Base-by-base conservation (phyloP, 2,888 invertebrate species). In the Athalia rosae region DNA sequence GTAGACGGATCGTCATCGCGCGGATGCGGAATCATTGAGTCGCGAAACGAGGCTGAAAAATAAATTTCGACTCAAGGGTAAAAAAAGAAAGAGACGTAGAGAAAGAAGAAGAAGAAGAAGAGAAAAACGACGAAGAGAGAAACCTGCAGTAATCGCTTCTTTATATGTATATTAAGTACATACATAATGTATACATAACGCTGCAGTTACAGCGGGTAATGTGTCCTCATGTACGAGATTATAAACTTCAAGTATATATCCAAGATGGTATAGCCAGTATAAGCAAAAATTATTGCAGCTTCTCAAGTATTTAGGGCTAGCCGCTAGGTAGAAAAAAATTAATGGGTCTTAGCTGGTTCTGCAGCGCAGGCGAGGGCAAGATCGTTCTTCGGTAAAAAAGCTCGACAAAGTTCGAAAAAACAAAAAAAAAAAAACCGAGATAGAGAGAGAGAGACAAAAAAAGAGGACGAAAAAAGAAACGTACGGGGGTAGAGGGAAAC, bases 251-350 rank as follows among this genome's bases (percentile, higher is more conserved):
- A 13, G 47, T 15, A 47, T 58, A 64, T 64, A 28, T 64, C 47
- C 45, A n/a, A 15, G 43, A 47, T 45, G n/a, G 41, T 43, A 11
- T 45, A 41, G 62, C 43, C 28, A 11, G 43, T 9, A 43, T 11
- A n/a, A 53, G 28, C 6, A 67, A 41, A 48, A 67, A 53, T 67
- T 67, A 71, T 56, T 58, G 13, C 56, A 59, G 43, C 71, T 71
- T 4, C 15, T 58, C 1, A n/a, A 71, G 45, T 58, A 59, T 71
- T 71, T 71, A 71, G 58, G 47, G 15, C 45, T 58, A 45, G 45
- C 71, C 45, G 58, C 28, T 59, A 59, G 58, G 43, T 47, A 11
- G 69, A 71, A 71, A 71, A 56, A 67, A 71, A 71, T 71, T 59
- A 71, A 59, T 59, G 71, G 45, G 58, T 47, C 71, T 71, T 13